These are phyloP conservation scores for Aphelenchoides besseyi DNA, from an alignment of 1,140 invertebrate genomes.

Conservation along the genomic window DNA sequence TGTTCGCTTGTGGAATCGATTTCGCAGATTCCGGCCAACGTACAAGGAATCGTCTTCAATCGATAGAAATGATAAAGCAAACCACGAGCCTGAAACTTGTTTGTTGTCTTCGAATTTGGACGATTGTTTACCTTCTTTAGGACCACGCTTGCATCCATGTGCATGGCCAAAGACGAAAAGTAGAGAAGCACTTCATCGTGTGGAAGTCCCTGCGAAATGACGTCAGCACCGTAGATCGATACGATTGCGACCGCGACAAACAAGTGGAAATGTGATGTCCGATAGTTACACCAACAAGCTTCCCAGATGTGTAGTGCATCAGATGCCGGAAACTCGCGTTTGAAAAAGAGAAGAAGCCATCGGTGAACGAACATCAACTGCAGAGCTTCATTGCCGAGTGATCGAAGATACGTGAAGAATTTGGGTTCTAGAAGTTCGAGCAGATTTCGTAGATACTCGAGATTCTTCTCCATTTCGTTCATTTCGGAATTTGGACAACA, in stretches of 20 bases:
- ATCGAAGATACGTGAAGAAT: conserved; percentile 77
- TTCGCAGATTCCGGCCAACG: conserved; percentile 78
- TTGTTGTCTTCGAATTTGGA: background rate
- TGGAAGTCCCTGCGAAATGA: conserved; percentile 80
- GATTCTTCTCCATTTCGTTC: conserved; percentile 77
- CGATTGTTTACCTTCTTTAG: conserved; percentile 71
- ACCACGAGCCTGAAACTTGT: conserved; percentile 73
- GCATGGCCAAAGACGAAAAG: conserved; percentile 89
- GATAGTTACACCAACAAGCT: conserved; percentile 86
- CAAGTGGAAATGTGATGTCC: conserved; percentile 86
- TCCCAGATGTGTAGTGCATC: conserved; percentile 86
- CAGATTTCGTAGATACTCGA: conserved; percentile 81
- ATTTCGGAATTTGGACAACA: conserved; percentile 86
- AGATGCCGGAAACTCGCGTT: conserved; percentile 79
- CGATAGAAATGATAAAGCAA: conserved; percentile 82
- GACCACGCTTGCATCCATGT: conserved; percentile 87
- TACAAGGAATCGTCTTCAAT: conserved; percentile 79
- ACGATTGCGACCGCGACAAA: conserved; percentile 86
- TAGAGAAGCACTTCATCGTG: conserved; percentile 88
- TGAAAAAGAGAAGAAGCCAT: conserved; percentile 86
- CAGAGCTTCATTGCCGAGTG: conserved; percentile 71
- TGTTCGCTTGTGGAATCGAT: conserved; percentile 46
- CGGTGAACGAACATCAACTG: conserved; percentile 85
- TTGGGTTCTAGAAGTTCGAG: conserved; percentile 80
- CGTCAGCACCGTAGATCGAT: conserved; percentile 80